Evolutionary conservation across 92 coral and sea anemone genomes (phyloP), one percentile per base, ranked within the genome.

Genomic region (Epizoanthus ramosus): DNA sequence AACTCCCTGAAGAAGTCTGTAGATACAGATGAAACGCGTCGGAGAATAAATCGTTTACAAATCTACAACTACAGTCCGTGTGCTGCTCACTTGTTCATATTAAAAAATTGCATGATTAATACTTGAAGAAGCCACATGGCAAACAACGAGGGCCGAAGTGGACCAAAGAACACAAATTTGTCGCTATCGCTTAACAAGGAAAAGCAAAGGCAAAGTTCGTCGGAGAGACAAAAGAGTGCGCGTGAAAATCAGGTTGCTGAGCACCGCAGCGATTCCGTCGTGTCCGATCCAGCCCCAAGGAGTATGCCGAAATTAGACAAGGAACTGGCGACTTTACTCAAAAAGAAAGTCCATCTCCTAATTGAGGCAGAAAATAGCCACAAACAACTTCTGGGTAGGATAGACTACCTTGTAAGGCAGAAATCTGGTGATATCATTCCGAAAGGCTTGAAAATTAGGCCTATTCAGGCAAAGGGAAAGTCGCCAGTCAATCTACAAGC

Each of bases 61-160:
- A n/a, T n/a, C n/a, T n/a, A n/a, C n/a, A n/a, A n/a, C n/a, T n/a
- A n/a, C n/a, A n/a, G n/a, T n/a, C n/a, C n/a, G n/a, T n/a, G n/a
- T n/a, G n/a, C n/a, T n/a, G n/a, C n/a, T n/a, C n/a, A n/a, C n/a
- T n/a, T n/a, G n/a, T 18, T 57, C 19, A 1, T 57, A 63, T 74
- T 64, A 84, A 84, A 84, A 74, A 74, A 74, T 63, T 84, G 81
- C 74, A 19, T 84, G 65, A 21, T 57, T 57, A 56, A 50, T 52
- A 61, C 83, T 68, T 74, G 83, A 54, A 84, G 88, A 74, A 65
- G 88, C 83, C 88, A 66, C 82, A 84, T 84, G 88, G 83, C 35
- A 33, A 80, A 16, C 79, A 43, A 73, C 76, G 65, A 84, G 73
- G 66, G 77, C 75, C 63, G 68, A 57, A 53, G 73, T 35, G 68